phyloP scores from a whole-genome alignment of 2,113 vertebrate species.

The Nettapus auritus region DNA sequence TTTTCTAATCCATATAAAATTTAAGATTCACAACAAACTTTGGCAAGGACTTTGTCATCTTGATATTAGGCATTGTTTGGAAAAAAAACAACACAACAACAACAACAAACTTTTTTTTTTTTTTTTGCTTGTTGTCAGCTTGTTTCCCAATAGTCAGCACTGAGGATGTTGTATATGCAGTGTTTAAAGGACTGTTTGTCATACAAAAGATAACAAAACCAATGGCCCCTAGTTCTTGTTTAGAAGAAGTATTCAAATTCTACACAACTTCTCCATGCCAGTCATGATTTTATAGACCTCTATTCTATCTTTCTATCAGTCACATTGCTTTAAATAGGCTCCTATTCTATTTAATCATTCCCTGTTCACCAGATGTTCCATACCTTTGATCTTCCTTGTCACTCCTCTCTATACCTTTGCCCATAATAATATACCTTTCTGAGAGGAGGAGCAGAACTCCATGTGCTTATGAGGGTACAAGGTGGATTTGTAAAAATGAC shows the following conservation, averaged over 20 bases:
- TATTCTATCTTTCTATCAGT: neutral
- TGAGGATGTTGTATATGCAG: neutral
- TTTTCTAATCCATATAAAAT: neutral
- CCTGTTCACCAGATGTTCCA: constrained; percentile 18
- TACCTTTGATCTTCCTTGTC: constrained; percentile 38
- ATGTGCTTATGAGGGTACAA: neutral
- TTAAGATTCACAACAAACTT: neutral
- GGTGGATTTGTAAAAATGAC: neutral
- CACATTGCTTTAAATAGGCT: constrained; percentile 4
- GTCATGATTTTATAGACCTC: neutral
- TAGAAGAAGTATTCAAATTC: neutral
- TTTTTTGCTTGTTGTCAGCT: neutral
- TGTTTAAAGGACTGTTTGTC: neutral
- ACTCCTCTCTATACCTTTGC: neutral
- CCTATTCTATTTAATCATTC: constrained; percentile 19
- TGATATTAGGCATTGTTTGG: neutral
- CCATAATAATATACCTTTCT: constrained; percentile 4
- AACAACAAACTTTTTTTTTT: too few relatives aligned
- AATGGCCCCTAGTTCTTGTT: neutral
- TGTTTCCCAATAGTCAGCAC: neutral
- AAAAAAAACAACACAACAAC: neutral
- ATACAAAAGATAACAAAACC: neutral
- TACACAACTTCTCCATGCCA: neutral
- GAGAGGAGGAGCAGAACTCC: neutral
- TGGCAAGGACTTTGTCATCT: neutral